Percentiles rank a stretch among this genome's conserved stretches.
phyloP scores from a whole-genome alignment of 2,797 vertebrate species.

The Peromyscus melanophrys region DNA sequence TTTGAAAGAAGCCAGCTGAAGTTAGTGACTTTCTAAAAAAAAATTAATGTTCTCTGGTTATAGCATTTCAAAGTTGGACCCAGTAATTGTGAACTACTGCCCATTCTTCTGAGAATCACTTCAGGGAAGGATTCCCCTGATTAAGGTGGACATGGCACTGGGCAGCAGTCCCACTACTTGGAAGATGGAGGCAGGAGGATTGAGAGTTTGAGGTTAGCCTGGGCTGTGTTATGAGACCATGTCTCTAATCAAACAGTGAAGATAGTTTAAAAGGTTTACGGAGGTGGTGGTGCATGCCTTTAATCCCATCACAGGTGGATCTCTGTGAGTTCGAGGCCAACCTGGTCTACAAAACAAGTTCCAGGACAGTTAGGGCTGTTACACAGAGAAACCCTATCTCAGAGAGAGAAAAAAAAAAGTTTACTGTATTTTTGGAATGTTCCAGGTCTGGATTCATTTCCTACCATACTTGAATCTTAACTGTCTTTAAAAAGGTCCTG shows the following conservation, averaged over 20 bases:
- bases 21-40: background rate
- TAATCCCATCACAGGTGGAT: background rate
- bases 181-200: background rate
- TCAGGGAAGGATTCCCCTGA: background rate
- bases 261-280: background rate
- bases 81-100: background rate
- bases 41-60: background rate
- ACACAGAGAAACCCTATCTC: background rate
- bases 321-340: background rate
- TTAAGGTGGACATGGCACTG: background rate
- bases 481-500: conserved; percentile 9
- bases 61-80: conserved; percentile 45
- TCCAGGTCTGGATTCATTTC: background rate
- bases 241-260: background rate
- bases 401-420: background rate
- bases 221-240: background rate
- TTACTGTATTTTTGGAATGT: background rate
- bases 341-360: background rate
- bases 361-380: background rate
- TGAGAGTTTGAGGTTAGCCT: background rate
- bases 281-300: background rate
- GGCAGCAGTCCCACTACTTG: background rate
- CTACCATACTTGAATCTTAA: background rate
- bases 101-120: background rate
- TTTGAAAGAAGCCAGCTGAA: conserved; percentile 42